Evolutionary conservation across 2,113 vertebrate genomes (phyloP).

Genomic region (Hucho hucho): DNA sequence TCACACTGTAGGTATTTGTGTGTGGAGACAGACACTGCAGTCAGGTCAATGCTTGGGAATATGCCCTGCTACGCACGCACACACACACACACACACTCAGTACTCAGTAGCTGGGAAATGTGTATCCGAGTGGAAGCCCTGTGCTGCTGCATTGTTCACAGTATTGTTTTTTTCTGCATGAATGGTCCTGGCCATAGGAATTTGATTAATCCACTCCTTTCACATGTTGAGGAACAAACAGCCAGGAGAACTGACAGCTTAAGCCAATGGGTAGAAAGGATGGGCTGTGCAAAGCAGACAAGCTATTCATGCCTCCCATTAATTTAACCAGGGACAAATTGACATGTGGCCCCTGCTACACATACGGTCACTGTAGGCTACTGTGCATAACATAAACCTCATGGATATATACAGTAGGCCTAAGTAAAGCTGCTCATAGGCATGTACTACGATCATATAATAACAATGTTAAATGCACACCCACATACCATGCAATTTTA

Average conservation of each 20-base stretch:
- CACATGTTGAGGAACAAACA: conserved; percentile 58
- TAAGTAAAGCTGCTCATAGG: not conserved
- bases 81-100: conserved; percentile 16
- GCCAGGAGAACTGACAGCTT: conserved; percentile 24
- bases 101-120: conserved; percentile 34
- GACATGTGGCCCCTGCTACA: not conserved
- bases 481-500: too few species aligned
- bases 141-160: conserved; percentile 31
- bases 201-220: conserved; percentile 66
- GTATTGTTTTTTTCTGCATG: conserved; percentile 71
- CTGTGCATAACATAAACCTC: not conserved
- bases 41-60: not conserved
- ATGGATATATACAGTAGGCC: not conserved
- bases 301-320: conserved; percentile 4
- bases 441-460: not conserved
- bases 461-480: not conserved
- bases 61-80: not conserved
- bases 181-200: conserved; percentile 50
- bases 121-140: conserved; percentile 43
- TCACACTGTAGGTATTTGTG: not conserved
- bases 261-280: conserved; percentile 21
- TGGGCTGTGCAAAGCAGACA: conserved; percentile 16
- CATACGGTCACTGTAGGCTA: not conserved
- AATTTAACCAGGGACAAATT: not conserved
- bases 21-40: not conserved